phyloP scores from a whole-genome alignment of 2,113 vertebrate species.

The Sander lucioperca region DNA sequence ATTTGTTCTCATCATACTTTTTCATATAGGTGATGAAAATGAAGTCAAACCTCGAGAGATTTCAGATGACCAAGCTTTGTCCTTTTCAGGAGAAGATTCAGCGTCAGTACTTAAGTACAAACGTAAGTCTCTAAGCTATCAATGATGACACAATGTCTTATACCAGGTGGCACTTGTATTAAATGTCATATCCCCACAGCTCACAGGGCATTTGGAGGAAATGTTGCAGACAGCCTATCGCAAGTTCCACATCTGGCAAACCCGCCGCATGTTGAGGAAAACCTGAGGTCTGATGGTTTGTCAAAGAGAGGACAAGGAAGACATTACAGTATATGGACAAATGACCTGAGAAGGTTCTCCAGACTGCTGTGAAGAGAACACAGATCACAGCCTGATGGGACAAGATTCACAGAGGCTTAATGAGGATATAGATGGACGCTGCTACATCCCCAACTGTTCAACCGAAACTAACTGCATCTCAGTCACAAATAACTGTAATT shows the following conservation, averaged over 20 bases:
- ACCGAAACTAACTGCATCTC: constrained; percentile 66
- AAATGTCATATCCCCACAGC: constrained; percentile 78
- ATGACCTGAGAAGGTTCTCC: constrained; percentile 55
- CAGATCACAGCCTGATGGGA: constrained; percentile 54
- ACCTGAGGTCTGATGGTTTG: constrained; percentile 86
- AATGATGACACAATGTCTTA: neutral
- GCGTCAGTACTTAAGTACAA: constrained; percentile 96
- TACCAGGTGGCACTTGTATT: neutral
- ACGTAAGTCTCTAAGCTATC: constrained; percentile 85
- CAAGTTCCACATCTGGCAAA: constrained; percentile 98
- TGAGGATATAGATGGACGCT: constrained; percentile 57
- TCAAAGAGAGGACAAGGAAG: constrained; percentile 47
- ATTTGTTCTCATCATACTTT: neutral
- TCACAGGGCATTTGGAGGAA: constrained; percentile 96
- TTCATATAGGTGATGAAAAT: constrained; percentile 92
- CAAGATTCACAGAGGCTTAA: constrained; percentile 51
- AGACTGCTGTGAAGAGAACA: constrained; percentile 55
- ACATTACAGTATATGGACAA: constrained; percentile 44
- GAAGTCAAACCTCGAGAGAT: constrained; percentile 96
- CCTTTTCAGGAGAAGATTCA: constrained; percentile 98
- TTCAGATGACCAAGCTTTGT: constrained; percentile 95
- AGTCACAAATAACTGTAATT: constrained; percentile 72
- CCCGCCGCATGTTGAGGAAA: constrained; percentile 94
- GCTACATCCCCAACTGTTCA: constrained; percentile 64
- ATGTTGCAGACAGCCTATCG: constrained; percentile 97